Conservation (phyloP, 1,140 invertebrate genomes). For the Adelges cooleyi region DNA sequence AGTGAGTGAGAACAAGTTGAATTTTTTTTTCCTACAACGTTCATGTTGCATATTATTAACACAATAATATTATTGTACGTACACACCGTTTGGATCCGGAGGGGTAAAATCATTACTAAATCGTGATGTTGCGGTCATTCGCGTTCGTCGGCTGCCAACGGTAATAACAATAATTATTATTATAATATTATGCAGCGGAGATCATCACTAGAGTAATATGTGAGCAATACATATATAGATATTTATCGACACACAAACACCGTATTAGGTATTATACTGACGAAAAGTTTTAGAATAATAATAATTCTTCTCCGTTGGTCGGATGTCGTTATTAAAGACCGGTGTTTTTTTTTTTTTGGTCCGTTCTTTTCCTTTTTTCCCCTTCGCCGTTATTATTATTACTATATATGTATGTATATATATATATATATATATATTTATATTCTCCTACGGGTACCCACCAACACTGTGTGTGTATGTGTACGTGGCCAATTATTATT, state of each 20-base stretch:
- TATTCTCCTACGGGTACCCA: too few relatives aligned
- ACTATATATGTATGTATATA: background rate
- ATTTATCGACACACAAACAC: background rate
- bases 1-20: too few relatives aligned
- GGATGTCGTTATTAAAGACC: conserved; percentile 26
- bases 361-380: background rate
- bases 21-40: too few relatives aligned
- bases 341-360: background rate
- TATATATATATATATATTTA: background rate
- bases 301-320: conserved; percentile 20
- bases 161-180: conserved; percentile 26
- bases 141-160: background rate
- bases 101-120: conserved; percentile 3
- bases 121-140: conserved; percentile 27
- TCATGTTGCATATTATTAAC: too few relatives aligned
- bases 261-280: too few relatives aligned
- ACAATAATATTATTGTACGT: too few relatives aligned
- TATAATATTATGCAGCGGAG: background rate
- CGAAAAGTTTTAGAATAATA: conserved; percentile 26
- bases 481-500: conserved; percentile 26
- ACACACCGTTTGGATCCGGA: too few relatives aligned
- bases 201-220: conserved; percentile 15
- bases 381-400: conserved; percentile 8
- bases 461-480: too few relatives aligned
- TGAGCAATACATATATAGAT: too few relatives aligned